Percentiles rank a stretch among this genome's conserved stretches.
Conservation (phyloP, 2,797 vertebrate genomes). For the Labeo calbasu region DNA sequence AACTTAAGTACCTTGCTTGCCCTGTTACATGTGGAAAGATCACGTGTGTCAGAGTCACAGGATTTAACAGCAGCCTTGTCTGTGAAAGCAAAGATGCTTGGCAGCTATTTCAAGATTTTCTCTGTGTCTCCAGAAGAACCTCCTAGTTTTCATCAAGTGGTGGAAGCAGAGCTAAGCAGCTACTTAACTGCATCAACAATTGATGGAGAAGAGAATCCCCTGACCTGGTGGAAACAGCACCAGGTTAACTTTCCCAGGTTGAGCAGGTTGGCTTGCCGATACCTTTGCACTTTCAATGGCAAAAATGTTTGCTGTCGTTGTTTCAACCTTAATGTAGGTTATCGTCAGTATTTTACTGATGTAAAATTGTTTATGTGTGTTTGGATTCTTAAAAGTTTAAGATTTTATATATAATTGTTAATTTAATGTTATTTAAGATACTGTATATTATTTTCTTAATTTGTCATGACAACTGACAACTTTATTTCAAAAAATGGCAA, state of each 20-base stretch:
- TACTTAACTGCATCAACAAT: slow-evolving; percentile 26
- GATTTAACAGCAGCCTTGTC: slow-evolving; percentile 10
- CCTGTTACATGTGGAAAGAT: slow-evolving; percentile 42
- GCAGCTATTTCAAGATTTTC: slow-evolving; percentile 40
- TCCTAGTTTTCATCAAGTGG: neutral
- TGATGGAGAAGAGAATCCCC: slow-evolving; percentile 14
- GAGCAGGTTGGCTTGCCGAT: slow-evolving; percentile 4
- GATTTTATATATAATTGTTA: neutral
- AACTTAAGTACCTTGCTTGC: slow-evolving; percentile 16
- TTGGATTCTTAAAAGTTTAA: neutral
- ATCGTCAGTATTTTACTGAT: neutral
- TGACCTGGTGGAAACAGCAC: slow-evolving; percentile 36
- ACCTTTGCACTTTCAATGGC: neutral
- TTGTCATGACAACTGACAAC: neutral
- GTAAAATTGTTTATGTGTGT: neutral
- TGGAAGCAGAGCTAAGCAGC: slow-evolving; percentile 27
- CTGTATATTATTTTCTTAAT: neutral
- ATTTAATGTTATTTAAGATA: neutral
- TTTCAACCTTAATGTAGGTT: neutral
- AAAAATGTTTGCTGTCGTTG: neutral
- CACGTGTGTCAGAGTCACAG: slow-evolving; percentile 10
- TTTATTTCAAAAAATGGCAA: neutral
- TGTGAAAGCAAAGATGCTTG: slow-evolving; percentile 33
- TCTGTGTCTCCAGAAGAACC: slow-evolving; percentile 26
- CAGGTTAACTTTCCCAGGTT: slow-evolving; percentile 38